phyloP scores from a whole-genome alignment of 1,140 invertebrate genomes.

The Bathynomus jamesi region DNA sequence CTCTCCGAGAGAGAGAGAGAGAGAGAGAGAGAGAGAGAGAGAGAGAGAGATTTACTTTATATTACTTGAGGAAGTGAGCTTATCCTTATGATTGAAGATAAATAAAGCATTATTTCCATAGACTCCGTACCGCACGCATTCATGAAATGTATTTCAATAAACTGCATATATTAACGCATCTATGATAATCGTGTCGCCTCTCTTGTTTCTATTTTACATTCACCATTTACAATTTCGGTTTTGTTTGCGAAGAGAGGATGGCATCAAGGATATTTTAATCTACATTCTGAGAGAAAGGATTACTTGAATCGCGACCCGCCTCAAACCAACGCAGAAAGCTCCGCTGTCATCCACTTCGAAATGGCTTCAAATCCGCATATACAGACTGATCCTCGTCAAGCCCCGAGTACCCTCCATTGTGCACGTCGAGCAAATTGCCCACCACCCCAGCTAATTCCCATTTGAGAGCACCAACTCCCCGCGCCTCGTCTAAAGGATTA shows the following conservation, averaged over 20 bases:
- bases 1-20: neutral
- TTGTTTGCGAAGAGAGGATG: too few species aligned
- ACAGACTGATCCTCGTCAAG: neutral
- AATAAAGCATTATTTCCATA: too few species aligned
- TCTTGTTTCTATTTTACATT: too few species aligned
- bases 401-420: neutral
- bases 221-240: too few species aligned
- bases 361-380: constrained; percentile 1
- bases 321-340: neutral
- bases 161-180: too few species aligned
- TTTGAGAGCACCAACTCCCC: neutral
- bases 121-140: too few species aligned
- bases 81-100: too few species aligned
- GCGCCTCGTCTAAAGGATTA: neutral
- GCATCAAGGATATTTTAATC: neutral
- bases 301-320: neutral
- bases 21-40: neutral
- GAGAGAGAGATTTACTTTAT: neutral
- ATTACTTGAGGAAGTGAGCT: neutral
- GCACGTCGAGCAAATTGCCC: neutral
- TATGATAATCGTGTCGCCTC: too few species aligned
- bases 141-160: too few species aligned
- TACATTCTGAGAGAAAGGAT: neutral
- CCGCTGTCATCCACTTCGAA: neutral
- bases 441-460: neutral